Conservation (phyloP, 2,888 invertebrate species). For the Eilema griseolum region DNA sequence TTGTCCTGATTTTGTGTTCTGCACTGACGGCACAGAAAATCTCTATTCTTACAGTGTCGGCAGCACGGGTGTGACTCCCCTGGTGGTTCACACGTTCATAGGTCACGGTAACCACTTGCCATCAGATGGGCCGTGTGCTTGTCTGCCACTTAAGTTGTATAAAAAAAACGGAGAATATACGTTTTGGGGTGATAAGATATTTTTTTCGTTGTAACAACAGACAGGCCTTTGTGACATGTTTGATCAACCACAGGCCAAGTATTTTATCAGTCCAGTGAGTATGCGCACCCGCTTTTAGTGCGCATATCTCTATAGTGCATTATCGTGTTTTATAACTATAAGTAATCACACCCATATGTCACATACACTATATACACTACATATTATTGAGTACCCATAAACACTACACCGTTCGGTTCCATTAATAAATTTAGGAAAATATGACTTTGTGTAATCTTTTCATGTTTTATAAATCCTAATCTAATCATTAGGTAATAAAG, state of each 20-base stretch:
- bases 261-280: neutral
- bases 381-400: neutral
- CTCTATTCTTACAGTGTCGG: too few relatives aligned
- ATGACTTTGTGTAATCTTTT: neutral
- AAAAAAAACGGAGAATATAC: too few relatives aligned
- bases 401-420: neutral
- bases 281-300: too few relatives aligned
- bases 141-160: too few relatives aligned
- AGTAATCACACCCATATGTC: neutral
- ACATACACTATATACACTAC: neutral
- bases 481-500: constrained; percentile 24
- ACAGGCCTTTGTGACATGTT: neutral
- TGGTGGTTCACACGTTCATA: too few relatives aligned
- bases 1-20: too few relatives aligned
- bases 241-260: neutral
- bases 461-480: constrained; percentile 23
- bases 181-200: too few relatives aligned
- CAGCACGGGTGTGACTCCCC: too few relatives aligned
- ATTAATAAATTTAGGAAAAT: neutral
- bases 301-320: neutral
- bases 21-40: too few relatives aligned
- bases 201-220: neutral
- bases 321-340: neutral
- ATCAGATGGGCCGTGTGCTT: too few relatives aligned
- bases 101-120: too few relatives aligned